Evolutionary conservation across 2,888 invertebrate genomes (phyloP).

Genomic region (Mimas tiliae): DNA sequence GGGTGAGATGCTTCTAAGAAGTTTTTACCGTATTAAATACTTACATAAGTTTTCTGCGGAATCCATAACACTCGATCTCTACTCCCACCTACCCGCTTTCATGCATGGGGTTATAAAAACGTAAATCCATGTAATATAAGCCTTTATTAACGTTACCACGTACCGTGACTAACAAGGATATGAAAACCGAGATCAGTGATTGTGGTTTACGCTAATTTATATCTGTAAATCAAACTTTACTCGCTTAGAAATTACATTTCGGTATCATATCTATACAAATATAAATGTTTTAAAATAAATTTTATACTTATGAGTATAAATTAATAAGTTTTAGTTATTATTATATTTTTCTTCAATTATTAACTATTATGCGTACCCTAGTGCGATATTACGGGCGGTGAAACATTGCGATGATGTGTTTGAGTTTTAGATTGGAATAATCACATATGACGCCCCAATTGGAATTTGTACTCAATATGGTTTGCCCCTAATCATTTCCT

Average conservation of each 20-base stretch:
- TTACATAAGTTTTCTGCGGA: neutral
- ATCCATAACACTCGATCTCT: neutral
- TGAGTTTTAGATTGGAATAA: too few relatives aligned
- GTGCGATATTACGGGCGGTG: too few relatives aligned
- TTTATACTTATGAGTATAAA: neutral
- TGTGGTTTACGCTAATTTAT: slow-evolving; percentile 13
- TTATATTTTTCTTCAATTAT: too few relatives aligned
- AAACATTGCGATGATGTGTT: too few relatives aligned
- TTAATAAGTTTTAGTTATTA: too few relatives aligned
- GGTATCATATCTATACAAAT: too few relatives aligned
- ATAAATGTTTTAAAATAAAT: neutral
- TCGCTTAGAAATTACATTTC: too few relatives aligned
- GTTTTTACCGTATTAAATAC: neutral
- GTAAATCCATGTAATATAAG: slow-evolving; percentile 13
- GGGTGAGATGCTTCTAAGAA: too few relatives aligned
- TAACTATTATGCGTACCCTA: too few relatives aligned
- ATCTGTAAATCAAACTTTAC: slow-evolving; percentile 1
- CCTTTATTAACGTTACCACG: slow-evolving; percentile 22
- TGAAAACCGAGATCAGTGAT: slow-evolving; percentile 12
- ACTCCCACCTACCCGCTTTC: neutral
- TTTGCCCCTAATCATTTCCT: too few relatives aligned
- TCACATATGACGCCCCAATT: too few relatives aligned
- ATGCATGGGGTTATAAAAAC: slow-evolving; percentile 17
- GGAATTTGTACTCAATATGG: too few relatives aligned
- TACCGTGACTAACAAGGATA: slow-evolving; percentile 18